A percentile compares a stretch with the other conserved stretches of the same genome.
Conservation (phyloP, 1,140 invertebrate species). For the Drosophila chauvacae region DNA sequence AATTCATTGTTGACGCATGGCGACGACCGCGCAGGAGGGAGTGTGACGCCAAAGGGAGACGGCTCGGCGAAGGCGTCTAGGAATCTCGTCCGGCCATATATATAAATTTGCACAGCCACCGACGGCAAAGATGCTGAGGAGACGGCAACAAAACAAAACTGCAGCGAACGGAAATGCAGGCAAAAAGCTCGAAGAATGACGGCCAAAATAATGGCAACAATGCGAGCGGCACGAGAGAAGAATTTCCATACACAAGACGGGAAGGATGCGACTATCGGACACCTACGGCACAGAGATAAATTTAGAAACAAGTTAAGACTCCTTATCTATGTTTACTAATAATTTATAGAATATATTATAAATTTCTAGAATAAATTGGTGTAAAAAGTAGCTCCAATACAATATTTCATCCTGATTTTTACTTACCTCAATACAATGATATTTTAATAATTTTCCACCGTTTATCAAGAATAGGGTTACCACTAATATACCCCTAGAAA, state of each 20-base stretch:
- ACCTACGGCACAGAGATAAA: not conserved
- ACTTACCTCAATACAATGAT: no score
- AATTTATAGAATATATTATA: not conserved
- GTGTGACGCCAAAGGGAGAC: not conserved
- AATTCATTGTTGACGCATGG: constrained; percentile 67
- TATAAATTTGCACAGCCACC: constrained; percentile 57
- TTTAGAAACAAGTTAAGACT: not conserved
- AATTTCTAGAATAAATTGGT: no score
- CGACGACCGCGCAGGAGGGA: constrained; percentile 3
- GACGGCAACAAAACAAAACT: constrained; percentile 36
- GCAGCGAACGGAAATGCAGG: constrained; percentile 64
- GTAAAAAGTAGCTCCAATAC: no score
- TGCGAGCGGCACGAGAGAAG: constrained; percentile 2
- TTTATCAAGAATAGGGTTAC: no score
- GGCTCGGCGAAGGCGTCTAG: constrained; percentile 38
- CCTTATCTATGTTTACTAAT: not conserved
- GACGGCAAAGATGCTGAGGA: constrained; percentile 15
- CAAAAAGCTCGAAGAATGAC: constrained; percentile 32
- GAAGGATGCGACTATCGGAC: not conserved
- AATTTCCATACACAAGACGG: not conserved
- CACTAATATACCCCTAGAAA: not conserved
- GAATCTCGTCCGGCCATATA: constrained; percentile 40
- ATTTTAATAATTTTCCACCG: no score
- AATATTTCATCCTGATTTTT: no score
- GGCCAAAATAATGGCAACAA: constrained; percentile 52